Percentiles rank a stretch among this genome's conserved stretches.
Conservation (phyloP, 2,797 vertebrate genomes). For the Labroides dimidiatus region DNA sequence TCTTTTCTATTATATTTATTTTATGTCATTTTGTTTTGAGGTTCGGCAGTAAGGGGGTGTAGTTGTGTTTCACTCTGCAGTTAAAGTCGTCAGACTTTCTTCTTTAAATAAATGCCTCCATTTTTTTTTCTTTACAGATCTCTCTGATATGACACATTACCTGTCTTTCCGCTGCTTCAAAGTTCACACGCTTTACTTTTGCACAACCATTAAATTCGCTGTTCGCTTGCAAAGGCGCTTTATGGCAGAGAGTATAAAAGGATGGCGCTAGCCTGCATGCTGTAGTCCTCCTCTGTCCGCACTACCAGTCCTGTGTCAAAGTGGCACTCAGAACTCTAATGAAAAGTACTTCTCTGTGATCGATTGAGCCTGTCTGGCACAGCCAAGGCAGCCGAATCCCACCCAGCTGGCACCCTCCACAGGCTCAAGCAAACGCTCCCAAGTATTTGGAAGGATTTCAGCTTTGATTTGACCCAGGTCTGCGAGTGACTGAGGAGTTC, state of each 20-base stretch:
- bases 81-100: constrained; percentile 51
- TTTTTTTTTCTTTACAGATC: constrained; percentile 53
- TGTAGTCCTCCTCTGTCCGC: constrained; percentile 61
- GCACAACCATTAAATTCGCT: constrained; percentile 68
- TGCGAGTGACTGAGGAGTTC: constrained; percentile 65
- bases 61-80: constrained; percentile 62
- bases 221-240: constrained; percentile 59
- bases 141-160: constrained; percentile 53
- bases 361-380: constrained; percentile 70
- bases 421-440: constrained; percentile 62
- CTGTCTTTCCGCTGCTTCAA: constrained; percentile 67
- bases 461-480: constrained; percentile 77
- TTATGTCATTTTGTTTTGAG: constrained; percentile 58
- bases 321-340: constrained; percentile 66
- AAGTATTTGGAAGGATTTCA: constrained; percentile 78
- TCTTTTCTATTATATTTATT: constrained; percentile 78
- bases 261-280: constrained; percentile 70
- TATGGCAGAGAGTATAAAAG: constrained; percentile 63
- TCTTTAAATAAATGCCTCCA: constrained; percentile 61
- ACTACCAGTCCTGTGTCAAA: constrained; percentile 64
- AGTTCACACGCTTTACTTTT: constrained; percentile 67
- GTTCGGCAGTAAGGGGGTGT: constrained; percentile 64
- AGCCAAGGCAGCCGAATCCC: constrained; percentile 48
- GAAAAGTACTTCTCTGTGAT: constrained; percentile 78
- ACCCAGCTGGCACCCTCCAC: constrained; percentile 69